Conservation (phyloP, 1,140 invertebrate genomes). For the Tetramorium simillimum region DNA sequence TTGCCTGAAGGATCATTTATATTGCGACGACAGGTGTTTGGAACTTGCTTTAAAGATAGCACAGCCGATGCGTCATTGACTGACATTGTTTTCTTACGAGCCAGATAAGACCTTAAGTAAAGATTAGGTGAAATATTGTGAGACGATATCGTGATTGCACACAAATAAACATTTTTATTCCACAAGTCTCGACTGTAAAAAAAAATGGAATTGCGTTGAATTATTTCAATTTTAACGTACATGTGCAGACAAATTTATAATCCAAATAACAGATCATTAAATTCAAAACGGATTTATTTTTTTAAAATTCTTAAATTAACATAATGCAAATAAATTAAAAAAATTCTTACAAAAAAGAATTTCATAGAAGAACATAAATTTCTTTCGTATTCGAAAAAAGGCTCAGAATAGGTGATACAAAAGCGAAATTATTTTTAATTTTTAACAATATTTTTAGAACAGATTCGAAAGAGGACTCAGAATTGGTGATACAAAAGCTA, state of each 20-base stretch:
- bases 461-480: too few relatives aligned
- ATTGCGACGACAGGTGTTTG: not conserved
- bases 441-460: too few relatives aligned
- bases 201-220: not conserved
- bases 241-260: not conserved
- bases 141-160: not conserved
- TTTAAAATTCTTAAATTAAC: too few relatives aligned
- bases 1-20: slow-evolving; percentile 4
- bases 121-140: not conserved
- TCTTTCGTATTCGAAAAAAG: too few relatives aligned
- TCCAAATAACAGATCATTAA: too few relatives aligned
- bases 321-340: too few relatives aligned
- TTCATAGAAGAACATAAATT: too few relatives aligned
- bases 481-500: too few relatives aligned
- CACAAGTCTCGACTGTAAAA: not conserved
- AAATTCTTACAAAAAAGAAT: too few relatives aligned
- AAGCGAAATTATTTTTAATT: too few relatives aligned
- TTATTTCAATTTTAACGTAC: not conserved
- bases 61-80: not conserved
- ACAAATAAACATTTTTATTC: not conserved
- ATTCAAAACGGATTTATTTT: too few relatives aligned
- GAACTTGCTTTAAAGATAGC: not conserved
- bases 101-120: not conserved
- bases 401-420: too few relatives aligned
- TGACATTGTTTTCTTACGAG: not conserved